Conservation (phyloP, 2,113 vertebrate species). For the Delphinus delphis region DNA sequence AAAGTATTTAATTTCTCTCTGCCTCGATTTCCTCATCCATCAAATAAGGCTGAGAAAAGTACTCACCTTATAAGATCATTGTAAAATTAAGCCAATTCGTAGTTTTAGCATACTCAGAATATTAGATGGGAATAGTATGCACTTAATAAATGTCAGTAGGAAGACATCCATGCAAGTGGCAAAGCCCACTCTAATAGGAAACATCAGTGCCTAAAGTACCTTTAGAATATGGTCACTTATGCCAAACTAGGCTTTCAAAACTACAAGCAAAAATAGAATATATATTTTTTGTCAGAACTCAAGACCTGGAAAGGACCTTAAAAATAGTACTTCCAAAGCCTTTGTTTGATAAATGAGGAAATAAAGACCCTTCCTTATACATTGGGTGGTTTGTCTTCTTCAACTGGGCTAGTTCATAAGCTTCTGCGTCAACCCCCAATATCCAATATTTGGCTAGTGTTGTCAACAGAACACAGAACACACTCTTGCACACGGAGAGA, state of each 20-base stretch:
- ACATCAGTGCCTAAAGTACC: not conserved
- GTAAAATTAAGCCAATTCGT: not conserved
- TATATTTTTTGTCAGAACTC: not conserved
- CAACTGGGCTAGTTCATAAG: not conserved
- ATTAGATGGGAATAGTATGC: not conserved
- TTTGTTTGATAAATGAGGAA: not conserved
- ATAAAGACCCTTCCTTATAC: not conserved
- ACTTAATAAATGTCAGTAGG: not conserved
- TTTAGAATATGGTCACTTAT: not conserved
- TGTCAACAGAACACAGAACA: not conserved
- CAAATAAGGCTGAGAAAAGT: not conserved
- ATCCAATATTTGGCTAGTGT: not conserved
- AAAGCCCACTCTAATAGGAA: not conserved
- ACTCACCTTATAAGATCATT: not conserved
- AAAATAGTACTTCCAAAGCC: not conserved
- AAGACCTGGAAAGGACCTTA: not conserved
- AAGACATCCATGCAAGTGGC: not conserved
- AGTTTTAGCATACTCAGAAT: not conserved
- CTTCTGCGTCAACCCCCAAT: not conserved
- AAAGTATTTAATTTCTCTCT: not conserved
- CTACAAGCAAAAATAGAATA: not conserved
- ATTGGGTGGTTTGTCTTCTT: not conserved
- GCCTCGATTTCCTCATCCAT: not conserved
- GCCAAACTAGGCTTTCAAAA: not conserved
- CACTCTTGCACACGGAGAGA: not conserved